Base-by-base conservation (phyloP, 2,797 vertebrate genomes). In the Agapornis canus region DNA sequence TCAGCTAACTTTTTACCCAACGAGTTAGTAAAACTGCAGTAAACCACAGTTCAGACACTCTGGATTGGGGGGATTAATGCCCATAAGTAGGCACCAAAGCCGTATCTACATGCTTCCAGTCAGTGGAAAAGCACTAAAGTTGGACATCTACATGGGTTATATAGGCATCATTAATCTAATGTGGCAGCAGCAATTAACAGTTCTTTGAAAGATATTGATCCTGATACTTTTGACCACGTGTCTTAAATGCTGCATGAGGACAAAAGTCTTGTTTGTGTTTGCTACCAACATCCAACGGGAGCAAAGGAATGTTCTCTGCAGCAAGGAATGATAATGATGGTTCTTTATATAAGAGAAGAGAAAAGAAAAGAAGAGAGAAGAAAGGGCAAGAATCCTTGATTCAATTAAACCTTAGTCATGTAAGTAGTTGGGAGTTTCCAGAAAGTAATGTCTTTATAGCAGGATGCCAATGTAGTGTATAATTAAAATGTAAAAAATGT, bases 371-470 rank as follows among this genome's bases (percentile, higher is more conserved):
- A 10, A n/a, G 3, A 31, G 6, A 70, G 61, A 87, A 81, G 59
- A 89, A 85, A 93, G 77, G 93, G 70, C 82, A 88, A 81, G 80
- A 94, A 95, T 93, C 75, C 96, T 97, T 98, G 95, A 95, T 97
- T 96, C 95, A 97, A 98, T 98, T 97, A 97, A 94, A 47, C 77
- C 88, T 98, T 97, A 97, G 94, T 97, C 96, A 97, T 97, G 92
- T 94, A 96, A 97, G 95, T 93, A 95, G 37, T 31, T 72, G 87
- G 21, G 71, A 92, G 57, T 96, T 97, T 96, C 94, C 95, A 96
- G 94, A 96, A 96, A 96, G 94, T 37, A 93, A 89, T 95, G 90
- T 92, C 93, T 95, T 96, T 97, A 82, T 95, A 97, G 95, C 72
- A 96, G 84, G 68, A 92, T 95, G 95, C 93, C 97, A 95, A 61